Conservation (phyloP, 2,113 vertebrate species). For the Ptilorrhoa leucosticta region DNA sequence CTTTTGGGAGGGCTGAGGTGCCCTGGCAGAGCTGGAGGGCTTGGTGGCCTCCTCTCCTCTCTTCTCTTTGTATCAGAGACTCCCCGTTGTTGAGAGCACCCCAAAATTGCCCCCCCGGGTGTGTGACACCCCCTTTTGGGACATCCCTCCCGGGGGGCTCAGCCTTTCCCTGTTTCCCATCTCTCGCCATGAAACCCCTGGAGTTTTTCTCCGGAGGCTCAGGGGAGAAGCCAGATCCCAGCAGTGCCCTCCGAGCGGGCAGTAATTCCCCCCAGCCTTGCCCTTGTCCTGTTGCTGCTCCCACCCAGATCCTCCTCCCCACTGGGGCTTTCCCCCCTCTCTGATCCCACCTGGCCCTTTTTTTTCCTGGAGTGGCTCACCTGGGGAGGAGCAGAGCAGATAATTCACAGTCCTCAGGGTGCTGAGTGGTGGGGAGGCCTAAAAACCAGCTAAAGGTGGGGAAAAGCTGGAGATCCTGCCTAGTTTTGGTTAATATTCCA, state of each 20-base stretch:
- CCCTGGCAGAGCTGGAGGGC: neutral
- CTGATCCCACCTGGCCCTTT: neutral
- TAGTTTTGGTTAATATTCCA: fast-evolving
- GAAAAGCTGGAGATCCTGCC: neutral
- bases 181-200: neutral
- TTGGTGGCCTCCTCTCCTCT: neutral
- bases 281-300: neutral
- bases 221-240: neutral
- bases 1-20: neutral
- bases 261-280: fast-evolving
- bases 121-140: neutral
- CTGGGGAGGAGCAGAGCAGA: neutral
- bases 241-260: fast-evolving
- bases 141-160: neutral
- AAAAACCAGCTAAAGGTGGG: neutral
- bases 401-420: neutral
- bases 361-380: neutral
- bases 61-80: neutral
- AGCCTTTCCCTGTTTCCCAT: neutral
- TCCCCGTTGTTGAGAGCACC: fast-evolving
- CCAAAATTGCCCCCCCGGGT: neutral
- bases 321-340: neutral
- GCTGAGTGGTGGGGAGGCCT: neutral
- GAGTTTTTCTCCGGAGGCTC: fast-evolving
- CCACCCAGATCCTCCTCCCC: neutral